Evolutionary conservation across 2,113 vertebrate species (phyloP).

Genomic region (Ceyx melanurus): DNA sequence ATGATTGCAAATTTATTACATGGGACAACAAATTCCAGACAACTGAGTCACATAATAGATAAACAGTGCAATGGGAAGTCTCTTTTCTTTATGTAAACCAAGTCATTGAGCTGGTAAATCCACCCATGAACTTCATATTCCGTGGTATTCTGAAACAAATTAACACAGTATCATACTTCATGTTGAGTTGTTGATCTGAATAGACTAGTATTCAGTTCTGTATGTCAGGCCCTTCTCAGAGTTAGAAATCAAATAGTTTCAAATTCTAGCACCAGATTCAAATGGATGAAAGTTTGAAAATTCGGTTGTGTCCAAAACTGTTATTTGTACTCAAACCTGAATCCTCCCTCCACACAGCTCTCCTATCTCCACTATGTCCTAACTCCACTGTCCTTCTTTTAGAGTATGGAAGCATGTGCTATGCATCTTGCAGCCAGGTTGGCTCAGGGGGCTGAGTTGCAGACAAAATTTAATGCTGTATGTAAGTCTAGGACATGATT

Average conservation of each 20-base stretch:
- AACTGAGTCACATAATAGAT: constrained; percentile 6
- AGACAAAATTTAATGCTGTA: neutral
- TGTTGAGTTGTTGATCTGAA: neutral
- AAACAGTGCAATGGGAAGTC: neutral
- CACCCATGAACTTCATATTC: constrained; percentile 29
- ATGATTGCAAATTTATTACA: constrained; percentile 68
- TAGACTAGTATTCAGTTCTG: neutral
- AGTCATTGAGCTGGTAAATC: neutral
- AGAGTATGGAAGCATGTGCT: neutral
- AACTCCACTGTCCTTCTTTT: neutral
- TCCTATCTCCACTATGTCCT: neutral
- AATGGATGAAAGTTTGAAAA: neutral
- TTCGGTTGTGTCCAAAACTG: neutral
- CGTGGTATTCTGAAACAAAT: constrained; percentile 56
- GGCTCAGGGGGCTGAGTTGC: neutral
- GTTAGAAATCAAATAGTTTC: neutral
- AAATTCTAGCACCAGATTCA: neutral
- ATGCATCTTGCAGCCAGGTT: neutral
- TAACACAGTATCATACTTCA: neutral
- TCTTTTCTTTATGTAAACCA: constrained; percentile 2
- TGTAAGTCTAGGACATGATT: neutral
- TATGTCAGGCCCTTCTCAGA: neutral
- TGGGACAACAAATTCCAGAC: constrained; percentile 24
- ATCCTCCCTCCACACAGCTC: neutral
- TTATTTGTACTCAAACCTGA: neutral